phyloP scores from a whole-genome alignment of 2,888 invertebrate species.

The Caenorhabditis sinica region DNA sequence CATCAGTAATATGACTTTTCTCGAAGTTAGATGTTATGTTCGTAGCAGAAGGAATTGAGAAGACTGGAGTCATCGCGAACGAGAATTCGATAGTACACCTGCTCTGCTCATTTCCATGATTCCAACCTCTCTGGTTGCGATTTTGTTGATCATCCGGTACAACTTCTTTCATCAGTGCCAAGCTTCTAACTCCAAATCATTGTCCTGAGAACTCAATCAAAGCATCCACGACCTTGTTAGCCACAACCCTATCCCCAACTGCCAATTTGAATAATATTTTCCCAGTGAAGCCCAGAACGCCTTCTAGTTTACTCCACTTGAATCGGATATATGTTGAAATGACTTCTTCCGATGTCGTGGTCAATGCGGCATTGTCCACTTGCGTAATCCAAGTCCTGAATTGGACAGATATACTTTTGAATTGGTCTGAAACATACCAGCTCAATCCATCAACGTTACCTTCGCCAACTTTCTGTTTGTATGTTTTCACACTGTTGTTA shows the following conservation, averaged over 20 bases:
- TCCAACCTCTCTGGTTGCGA: neutral
- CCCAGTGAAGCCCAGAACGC: constrained; percentile 15
- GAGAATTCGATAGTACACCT: neutral
- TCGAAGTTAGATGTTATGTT: neutral
- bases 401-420: neutral
- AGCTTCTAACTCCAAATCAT: constrained; percentile 10
- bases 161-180: neutral
- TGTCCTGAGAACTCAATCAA: constrained; percentile 14
- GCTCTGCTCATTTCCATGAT: neutral
- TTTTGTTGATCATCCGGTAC: neutral
- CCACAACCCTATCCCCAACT: neutral
- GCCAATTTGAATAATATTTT: neutral
- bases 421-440: neutral
- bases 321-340: constrained; percentile 8
- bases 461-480: constrained; percentile 10
- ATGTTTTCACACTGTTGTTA: neutral
- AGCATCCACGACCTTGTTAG: neutral
- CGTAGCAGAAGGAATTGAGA: neutral
- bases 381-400: constrained; percentile 11
- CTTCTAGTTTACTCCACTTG: constrained; percentile 14
- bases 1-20: constrained; percentile 11
- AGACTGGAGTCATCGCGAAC: constrained; percentile 2
- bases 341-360: constrained; percentile 12
- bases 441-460: neutral
- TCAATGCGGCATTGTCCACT: neutral